Percentiles rank a stretch among this genome's conserved stretches.
phyloP scores from a whole-genome alignment of 2,888 invertebrate species.

The Acanthacorydalis orientalis region DNA sequence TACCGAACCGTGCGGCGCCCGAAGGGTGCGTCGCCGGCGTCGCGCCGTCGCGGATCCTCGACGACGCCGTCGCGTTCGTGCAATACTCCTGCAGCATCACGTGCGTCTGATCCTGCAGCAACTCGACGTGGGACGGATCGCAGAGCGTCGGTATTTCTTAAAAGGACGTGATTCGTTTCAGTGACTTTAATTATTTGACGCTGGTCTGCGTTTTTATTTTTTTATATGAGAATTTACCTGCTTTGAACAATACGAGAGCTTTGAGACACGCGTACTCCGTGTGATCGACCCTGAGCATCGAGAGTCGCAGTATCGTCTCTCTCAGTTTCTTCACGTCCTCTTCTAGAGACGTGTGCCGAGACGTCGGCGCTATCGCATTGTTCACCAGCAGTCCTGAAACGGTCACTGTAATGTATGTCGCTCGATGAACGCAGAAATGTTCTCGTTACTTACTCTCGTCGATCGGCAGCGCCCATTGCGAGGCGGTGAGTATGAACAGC shows the following conservation, averaged over 20 bases:
- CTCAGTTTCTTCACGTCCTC: conserved; percentile 41
- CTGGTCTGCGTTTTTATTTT: neutral
- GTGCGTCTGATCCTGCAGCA: conserved; percentile 68
- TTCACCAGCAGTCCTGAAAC: conserved; percentile 18
- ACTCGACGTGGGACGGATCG: conserved; percentile 39
- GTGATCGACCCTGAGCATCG: conserved; percentile 52
- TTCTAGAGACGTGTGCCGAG: conserved; percentile 34
- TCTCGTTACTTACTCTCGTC: conserved; percentile 41
- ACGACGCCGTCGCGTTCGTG: conserved; percentile 19
- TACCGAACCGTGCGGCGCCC: conserved; percentile 45
- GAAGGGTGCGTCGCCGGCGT: neutral
- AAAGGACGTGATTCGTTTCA: conserved; percentile 8
- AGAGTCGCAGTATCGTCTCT: conserved; percentile 46
- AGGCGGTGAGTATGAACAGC: conserved; percentile 64
- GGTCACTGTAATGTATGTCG: neutral
- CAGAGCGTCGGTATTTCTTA: conserved; percentile 43
- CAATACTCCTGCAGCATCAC: conserved; percentile 61
- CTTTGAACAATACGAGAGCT: conserved; percentile 62
- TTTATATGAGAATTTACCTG: conserved; percentile 39
- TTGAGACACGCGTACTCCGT: conserved; percentile 77
- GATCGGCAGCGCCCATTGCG: conserved; percentile 60
- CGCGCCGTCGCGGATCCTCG: conserved; percentile 5
- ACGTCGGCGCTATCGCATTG: conserved; percentile 29
- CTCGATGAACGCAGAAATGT: neutral
- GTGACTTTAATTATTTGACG: neutral